Conservation (phyloP, 2,888 invertebrate genomes). For the Thecocarcelia acutangulata region DNA sequence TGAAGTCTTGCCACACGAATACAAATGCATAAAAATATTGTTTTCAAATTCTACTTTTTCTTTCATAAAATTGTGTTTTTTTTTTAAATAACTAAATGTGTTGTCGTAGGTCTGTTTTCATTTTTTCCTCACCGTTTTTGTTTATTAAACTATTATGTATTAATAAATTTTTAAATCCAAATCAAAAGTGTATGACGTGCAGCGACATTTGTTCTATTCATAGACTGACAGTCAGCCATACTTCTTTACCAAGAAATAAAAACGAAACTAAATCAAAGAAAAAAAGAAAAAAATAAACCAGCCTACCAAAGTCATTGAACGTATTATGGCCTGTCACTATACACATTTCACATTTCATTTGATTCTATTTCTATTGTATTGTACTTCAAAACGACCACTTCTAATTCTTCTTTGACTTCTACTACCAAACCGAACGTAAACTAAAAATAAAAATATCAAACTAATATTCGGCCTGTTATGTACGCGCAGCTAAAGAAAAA, state of each 20-base stretch:
- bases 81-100: constrained; percentile 54
- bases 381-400: constrained; percentile 45
- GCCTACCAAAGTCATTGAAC: constrained; percentile 65
- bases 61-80: constrained; percentile 20
- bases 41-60: constrained; percentile 37
- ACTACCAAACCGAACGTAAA: constrained; percentile 39
- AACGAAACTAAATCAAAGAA: constrained; percentile 30
- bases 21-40: not conserved
- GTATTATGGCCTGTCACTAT: constrained; percentile 66
- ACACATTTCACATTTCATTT: constrained; percentile 54
- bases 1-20: constrained; percentile 25
- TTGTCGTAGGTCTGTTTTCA: constrained; percentile 69
- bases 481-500: constrained; percentile 35
- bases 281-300: constrained; percentile 40
- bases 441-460: constrained; percentile 24
- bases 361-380: constrained; percentile 34
- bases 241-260: constrained; percentile 8
- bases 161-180: constrained; percentile 53
- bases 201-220: not conserved
- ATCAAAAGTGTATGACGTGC: constrained; percentile 46
- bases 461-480: constrained; percentile 12
- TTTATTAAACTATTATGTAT: constrained; percentile 62
- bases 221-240: not conserved
- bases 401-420: constrained; percentile 31
- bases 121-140: constrained; percentile 28